Evolutionary conservation across 2,888 invertebrate species (phyloP), one percentile per base, ranked within the genome.

Genomic region (Stenurella melanura): DNA sequence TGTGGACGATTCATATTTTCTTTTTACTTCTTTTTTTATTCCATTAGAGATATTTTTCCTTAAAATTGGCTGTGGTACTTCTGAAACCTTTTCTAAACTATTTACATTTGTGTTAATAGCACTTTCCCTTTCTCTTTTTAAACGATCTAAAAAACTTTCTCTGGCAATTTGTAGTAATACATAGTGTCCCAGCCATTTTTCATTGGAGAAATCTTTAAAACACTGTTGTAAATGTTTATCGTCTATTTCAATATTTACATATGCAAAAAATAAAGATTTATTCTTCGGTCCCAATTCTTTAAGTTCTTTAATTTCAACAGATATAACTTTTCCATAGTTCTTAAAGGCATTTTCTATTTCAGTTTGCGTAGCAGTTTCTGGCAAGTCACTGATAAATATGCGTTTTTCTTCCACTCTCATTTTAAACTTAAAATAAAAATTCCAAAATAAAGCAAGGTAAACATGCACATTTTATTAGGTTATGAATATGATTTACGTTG

Each of bases 91-190:
- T 50, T 11, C 21, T 7, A 34, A 34, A 50, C 21, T 73, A 42
- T 19, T 64, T 12, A 66, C 70, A 15, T 57, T 73, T 56, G 66
- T 50, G 38, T 3, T 58, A 11, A 42, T 42, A 69, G 73, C 88
- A 83, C 92, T 91, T 82, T 91, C 90, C 68, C 94, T 89, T 88
- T 94, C 94, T 70, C 92, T 90, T 86, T 93, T 93, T 30, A 94
- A 88, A 58, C 93, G 90, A 81, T 94, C 94, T 74, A 95, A 87
- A 83, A 95, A 95, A 84, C 93, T 94, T 87, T 95, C 95, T 82
- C 93, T 92, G 12, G 95, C 95, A 78, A 93, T 86, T 7, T 94
- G 92, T 0, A 95, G 91, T 85, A 92, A 91, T 0, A 95, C 86
- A 79, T 89, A 90, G 67, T 89, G 86, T 0, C 93, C 94, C 81